Percentiles rank a stretch among this genome's conserved stretches.
Evolutionary conservation across 2,888 invertebrate genomes (phyloP).

Genomic region (Leptopilina syphax): DNA sequence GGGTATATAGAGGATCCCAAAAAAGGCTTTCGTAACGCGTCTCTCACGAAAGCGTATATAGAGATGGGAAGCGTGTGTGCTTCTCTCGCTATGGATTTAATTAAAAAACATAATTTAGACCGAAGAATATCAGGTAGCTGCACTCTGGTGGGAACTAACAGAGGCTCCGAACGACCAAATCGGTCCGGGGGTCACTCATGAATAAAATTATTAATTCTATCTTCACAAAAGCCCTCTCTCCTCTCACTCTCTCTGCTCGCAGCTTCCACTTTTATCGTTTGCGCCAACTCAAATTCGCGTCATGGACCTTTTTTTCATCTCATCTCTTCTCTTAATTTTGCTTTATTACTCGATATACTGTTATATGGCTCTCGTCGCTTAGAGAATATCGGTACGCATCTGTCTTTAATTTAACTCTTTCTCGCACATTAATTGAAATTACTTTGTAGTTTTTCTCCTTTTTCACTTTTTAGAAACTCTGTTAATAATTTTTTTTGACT

Average conservation of each 20-base stretch:
- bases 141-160: constrained; percentile 72
- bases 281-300: constrained; percentile 14
- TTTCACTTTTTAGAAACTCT: too few relatives aligned
- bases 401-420: too few relatives aligned
- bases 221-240: constrained; percentile 45
- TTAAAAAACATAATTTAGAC: constrained; percentile 77
- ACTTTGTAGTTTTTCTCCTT: too few relatives aligned
- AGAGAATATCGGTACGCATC: too few relatives aligned
- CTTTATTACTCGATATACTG: background rate
- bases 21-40: constrained; percentile 62
- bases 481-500: too few relatives aligned
- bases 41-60: constrained; percentile 55
- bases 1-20: constrained; percentile 45
- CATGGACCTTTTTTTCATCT: background rate
- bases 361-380: background rate
- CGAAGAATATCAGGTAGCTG: constrained; percentile 74
- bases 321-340: background rate
- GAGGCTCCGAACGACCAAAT: constrained; percentile 57
- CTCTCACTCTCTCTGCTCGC: background rate
- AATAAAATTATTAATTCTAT: constrained; percentile 76
- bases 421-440: too few relatives aligned
- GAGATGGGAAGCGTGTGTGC: constrained; percentile 47
- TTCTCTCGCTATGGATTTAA: constrained; percentile 75
- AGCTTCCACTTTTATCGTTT: constrained; percentile 26
- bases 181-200: constrained; percentile 73